Percentiles rank a stretch among this genome's conserved stretches.
These are phyloP conservation scores for Cosmopolites sordidus DNA, from an alignment of 2,888 invertebrate genomes.

Conservation along the genomic window DNA sequence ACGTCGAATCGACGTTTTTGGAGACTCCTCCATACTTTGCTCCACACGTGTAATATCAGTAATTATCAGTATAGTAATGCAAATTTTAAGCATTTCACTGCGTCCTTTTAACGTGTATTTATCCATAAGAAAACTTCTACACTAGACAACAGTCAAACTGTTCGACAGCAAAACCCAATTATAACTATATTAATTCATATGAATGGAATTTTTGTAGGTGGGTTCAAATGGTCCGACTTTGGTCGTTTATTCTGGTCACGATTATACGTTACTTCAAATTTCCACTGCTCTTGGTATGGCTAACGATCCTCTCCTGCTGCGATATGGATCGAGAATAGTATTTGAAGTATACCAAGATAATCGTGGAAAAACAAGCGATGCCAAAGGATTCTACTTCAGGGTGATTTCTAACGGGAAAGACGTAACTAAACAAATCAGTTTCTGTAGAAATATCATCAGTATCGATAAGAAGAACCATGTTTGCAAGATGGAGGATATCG, in stretches of 20 bases:
- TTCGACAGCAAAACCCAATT: too few relatives aligned
- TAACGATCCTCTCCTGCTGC: slow-evolving; percentile 61
- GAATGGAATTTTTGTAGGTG: slow-evolving; percentile 14
- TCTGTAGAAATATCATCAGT: slow-evolving; percentile 65
- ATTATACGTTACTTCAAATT: slow-evolving; percentile 82
- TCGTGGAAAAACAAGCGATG: slow-evolving; percentile 32
- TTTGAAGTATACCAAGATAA: slow-evolving; percentile 82
- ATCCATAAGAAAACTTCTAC: too few relatives aligned
- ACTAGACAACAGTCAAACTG: too few relatives aligned
- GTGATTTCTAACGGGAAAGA: slow-evolving; percentile 83
- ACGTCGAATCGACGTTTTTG: too few relatives aligned
- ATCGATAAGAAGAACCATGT: slow-evolving; percentile 55
- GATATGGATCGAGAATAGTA: slow-evolving; percentile 79
- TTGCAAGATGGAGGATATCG: slow-evolving; percentile 84
- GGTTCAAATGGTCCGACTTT: slow-evolving; percentile 42
- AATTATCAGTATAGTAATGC: too few relatives aligned
- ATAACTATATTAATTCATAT: too few relatives aligned
- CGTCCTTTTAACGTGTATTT: too few relatives aligned
- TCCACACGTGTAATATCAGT: too few relatives aligned
- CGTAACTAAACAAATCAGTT: slow-evolving; percentile 74
- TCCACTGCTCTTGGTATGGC: slow-evolving; percentile 73
- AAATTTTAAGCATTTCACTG: too few relatives aligned
- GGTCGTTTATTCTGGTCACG: slow-evolving; percentile 73
- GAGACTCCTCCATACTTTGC: too few relatives aligned
- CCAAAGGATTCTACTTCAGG: slow-evolving; percentile 74